Base-by-base conservation (phyloP, 1,140 invertebrate genomes). In the Coelopa frigida region DNA sequence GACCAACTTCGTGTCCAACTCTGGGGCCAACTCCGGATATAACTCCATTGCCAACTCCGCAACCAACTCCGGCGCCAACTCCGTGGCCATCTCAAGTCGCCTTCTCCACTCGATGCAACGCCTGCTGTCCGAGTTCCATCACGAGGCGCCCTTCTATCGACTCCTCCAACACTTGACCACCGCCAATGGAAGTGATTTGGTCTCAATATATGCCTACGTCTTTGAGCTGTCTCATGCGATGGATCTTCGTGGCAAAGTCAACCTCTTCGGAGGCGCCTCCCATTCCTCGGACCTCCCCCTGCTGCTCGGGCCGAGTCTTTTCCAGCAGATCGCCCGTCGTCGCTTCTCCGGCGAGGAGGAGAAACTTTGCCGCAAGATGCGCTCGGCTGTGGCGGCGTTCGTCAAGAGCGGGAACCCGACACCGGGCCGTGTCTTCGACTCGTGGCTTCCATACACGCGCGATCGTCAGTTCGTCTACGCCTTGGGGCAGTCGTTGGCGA, bases 281-380 rank as follows among this genome's bases (percentile, higher is more conserved):
- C 78, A 82, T 54, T 77, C 79, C 21, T 71, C 79, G 0, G 81
- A 84, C 55, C 63, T 84, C 43, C 63, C 82, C 4, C 74, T 81
- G 20, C 57, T 84, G 17, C 72, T 84, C 42, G 82, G 82, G 12
- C 78, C 81, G 21, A 71, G 75, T 12, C 60, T 82, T 6, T 77
- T 82, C 49, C 75, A 79, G 43, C 78, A 80, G 66, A 61, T 78
- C 46, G 72, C 75, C 2, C 70, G 78, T 24, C 66, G 79, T 33
- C 59, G 75, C 15, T 73, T 80, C 20, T 75, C 71, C 18, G 53
- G 61, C 21, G 70, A 72, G 17, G 80, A 84, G 59, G 77, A 78
- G 44, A 62, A 72, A 44, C 60, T 81, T 7, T 80, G 78, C 49
- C 68, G 69, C 14, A 56, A 72, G 46, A 70, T 83, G 44, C 75